phyloP scores from a whole-genome alignment of 2,888 invertebrate genomes.

The Xylota sylvarum region DNA sequence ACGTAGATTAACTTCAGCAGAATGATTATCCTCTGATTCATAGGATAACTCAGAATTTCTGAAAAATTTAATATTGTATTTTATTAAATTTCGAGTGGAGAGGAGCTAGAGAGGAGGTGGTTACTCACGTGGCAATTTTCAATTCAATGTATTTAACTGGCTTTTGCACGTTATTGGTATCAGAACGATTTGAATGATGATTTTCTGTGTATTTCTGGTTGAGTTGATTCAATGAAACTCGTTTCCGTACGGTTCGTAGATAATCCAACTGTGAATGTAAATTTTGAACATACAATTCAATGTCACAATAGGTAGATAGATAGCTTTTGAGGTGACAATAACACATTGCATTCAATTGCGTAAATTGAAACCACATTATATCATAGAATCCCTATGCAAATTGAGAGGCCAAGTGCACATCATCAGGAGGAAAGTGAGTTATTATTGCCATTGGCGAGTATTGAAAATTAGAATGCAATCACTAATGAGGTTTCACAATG shows the following conservation, averaged over 20 bases:
- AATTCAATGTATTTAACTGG: constrained; percentile 83
- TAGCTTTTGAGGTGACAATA: too few species aligned
- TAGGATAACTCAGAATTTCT: constrained; percentile 57
- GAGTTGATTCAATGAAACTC: constrained; percentile 24
- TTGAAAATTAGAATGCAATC: too few species aligned
- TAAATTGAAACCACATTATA: too few species aligned
- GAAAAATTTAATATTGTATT: not conserved
- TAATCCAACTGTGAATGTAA: constrained; percentile 54
- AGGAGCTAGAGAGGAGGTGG: too few species aligned
- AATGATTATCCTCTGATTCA: constrained; percentile 31
- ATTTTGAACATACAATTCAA: not conserved
- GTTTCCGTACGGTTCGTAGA: constrained; percentile 60
- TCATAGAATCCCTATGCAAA: too few species aligned
- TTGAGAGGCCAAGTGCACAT: too few species aligned
- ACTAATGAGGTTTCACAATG: too few species aligned
- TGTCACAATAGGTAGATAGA: too few species aligned
- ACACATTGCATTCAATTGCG: too few species aligned
- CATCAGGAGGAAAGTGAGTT: too few species aligned
- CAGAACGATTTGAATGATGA: not conserved
- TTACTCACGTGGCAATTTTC: constrained; percentile 79
- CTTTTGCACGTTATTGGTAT: constrained; percentile 33
- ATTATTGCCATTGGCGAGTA: too few species aligned
- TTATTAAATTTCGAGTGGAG: not conserved
- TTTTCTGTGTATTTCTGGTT: constrained; percentile 25
- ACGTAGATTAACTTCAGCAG: constrained; percentile 77